These are phyloP conservation scores for Propithecus perrieri DNA, from an alignment of 2,797 vertebrate genomes.

Conservation along the genomic window DNA sequence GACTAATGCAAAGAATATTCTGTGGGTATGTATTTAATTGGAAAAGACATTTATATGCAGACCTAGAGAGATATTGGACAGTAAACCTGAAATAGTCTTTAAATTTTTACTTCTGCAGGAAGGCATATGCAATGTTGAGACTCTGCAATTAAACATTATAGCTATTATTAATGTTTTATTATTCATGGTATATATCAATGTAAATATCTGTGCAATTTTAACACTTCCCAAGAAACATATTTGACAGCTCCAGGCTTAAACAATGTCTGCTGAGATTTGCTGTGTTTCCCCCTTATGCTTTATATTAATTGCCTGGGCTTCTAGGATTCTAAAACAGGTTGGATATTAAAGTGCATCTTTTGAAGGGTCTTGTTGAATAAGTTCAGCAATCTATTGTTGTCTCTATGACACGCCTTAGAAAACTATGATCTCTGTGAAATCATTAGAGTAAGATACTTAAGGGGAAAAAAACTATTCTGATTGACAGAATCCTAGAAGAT, in stretches of 20 bases:
- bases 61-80: neutral
- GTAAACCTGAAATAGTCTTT: neutral
- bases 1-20: constrained; percentile 4
- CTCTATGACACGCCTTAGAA: neutral
- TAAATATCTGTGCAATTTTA: constrained; percentile 17
- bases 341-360: neutral
- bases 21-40: constrained; percentile 15
- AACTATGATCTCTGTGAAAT: neutral
- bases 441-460: neutral
- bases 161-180: constrained; percentile 28
- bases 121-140: neutral
- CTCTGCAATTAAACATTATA: constrained; percentile 29
- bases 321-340: neutral
- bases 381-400: neutral
- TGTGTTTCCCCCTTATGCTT: neutral
- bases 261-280: neutral
- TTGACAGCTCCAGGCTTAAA: neutral
- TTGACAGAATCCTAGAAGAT: neutral
- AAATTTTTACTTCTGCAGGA: constrained; percentile 28
- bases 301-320: neutral
- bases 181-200: neutral
- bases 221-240: neutral
- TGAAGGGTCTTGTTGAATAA: neutral
- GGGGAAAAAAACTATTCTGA: neutral
- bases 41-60: constrained; percentile 44